Evolutionary conservation across 2,888 invertebrate species (phyloP).

Genomic region (Lapara coniferarum): DNA sequence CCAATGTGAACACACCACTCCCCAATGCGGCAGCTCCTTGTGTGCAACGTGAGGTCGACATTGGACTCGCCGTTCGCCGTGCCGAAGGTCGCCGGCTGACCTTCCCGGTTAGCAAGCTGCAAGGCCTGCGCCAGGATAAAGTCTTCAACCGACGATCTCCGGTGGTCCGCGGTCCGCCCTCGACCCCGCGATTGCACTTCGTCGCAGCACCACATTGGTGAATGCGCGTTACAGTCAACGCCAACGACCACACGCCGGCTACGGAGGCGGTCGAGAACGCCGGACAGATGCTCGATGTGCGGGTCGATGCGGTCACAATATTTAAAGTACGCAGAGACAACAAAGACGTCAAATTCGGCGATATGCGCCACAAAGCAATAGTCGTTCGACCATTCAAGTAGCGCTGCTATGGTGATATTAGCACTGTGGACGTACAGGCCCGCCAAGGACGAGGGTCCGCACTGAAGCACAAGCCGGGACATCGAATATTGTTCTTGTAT

Average conservation of each 20-base stretch:
- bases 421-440: background rate
- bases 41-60: slow-evolving; percentile 23
- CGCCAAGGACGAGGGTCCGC: background rate
- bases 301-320: background rate
- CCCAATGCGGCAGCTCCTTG: background rate
- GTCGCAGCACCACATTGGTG: slow-evolving; percentile 42
- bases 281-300: background rate
- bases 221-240: slow-evolving; percentile 43
- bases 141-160: slow-evolving; percentile 11
- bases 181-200: too few relatives aligned
- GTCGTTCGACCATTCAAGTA: background rate
- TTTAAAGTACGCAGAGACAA: background rate
- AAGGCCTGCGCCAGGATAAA: background rate
- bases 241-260: slow-evolving; percentile 33
- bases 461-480: background rate
- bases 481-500: slow-evolving; percentile 42
- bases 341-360: accelerated
- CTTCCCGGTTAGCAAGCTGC: background rate
- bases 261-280: background rate
- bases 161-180: slow-evolving; percentile 16
- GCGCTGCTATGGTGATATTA: background rate
- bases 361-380: background rate
- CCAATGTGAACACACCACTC: background rate
- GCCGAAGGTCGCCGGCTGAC: slow-evolving; percentile 27
- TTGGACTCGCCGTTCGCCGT: slow-evolving; percentile 13